These are phyloP conservation scores for Saccostrea glomerata DNA, from an alignment of 1,140 invertebrate species.

Conservation along the genomic window DNA sequence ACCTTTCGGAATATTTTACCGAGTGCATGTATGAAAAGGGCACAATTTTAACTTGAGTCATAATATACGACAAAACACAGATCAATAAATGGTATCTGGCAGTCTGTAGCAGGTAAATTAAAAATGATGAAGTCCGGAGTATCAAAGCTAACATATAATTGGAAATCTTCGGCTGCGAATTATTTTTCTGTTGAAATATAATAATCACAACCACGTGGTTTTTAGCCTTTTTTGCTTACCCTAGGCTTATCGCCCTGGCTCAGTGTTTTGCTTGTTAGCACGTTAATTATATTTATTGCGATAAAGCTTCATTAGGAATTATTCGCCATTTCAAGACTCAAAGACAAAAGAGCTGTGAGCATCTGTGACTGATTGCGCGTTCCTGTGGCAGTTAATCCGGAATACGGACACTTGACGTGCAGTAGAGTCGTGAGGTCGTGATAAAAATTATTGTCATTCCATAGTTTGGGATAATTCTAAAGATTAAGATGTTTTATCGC, in stretches of 20 bases:
- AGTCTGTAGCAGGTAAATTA: constrained; percentile 16
- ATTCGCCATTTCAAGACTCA: constrained; percentile 11
- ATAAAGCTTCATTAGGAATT: constrained; percentile 22
- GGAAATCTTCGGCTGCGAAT: background rate
- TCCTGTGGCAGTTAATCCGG: background rate
- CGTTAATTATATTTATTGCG: constrained; percentile 37
- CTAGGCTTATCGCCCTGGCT: background rate
- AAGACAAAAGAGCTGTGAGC: constrained; percentile 7
- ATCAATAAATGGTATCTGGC: constrained; percentile 19
- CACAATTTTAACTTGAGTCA: background rate
- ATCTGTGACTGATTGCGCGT: background rate
- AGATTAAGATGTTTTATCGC: background rate
- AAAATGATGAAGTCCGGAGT: constrained; percentile 5
- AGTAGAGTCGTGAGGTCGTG: background rate
- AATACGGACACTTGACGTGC: background rate
- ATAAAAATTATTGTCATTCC: background rate
- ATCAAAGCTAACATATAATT: constrained; percentile 23
- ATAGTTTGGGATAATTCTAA: background rate
- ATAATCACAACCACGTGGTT: background rate
- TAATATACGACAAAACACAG: background rate
- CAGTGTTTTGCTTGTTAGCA: constrained; percentile 4
- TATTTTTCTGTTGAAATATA: constrained; percentile 4
- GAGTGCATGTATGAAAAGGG: background rate
- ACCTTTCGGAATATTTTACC: background rate
- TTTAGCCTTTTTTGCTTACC: background rate